Evolutionary conservation across 1,140 invertebrate genomes (phyloP).

Genomic region (Hesperophylax magnus): DNA sequence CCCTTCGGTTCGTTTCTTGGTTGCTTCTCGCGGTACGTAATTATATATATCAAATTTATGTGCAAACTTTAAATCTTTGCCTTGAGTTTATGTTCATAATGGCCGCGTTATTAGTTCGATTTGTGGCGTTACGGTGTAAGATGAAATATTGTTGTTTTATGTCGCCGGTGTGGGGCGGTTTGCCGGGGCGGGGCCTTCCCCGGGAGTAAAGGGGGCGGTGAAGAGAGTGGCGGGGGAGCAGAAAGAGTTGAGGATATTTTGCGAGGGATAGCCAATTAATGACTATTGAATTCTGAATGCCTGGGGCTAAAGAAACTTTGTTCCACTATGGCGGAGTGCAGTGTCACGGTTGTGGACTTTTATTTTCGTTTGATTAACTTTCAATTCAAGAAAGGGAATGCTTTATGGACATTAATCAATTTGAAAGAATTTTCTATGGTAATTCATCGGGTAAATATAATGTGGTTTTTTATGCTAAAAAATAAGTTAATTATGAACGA

Average conservation of each 20-base stretch:
- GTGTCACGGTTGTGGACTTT: constrained; percentile 34
- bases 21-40: constrained; percentile 55
- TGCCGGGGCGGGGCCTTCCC: neutral
- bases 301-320: constrained; percentile 18
- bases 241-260: constrained; percentile 51
- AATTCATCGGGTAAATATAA: too few relatives aligned
- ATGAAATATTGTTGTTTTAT: constrained; percentile 59
- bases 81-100: constrained; percentile 59
- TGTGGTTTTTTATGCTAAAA: too few relatives aligned
- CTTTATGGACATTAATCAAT: constrained; percentile 31
- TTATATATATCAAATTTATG: constrained; percentile 59
- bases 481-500: too few relatives aligned
- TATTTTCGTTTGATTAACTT: constrained; percentile 41
- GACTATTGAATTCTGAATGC: constrained; percentile 51
- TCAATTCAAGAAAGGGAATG: constrained; percentile 22
- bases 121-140: constrained; percentile 58
- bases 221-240: neutral
- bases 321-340: constrained; percentile 40
- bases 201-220: too few relatives aligned
- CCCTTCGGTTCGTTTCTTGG: constrained; percentile 51
- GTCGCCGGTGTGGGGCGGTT: constrained; percentile 40
- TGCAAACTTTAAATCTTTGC: constrained; percentile 59
- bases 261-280: constrained; percentile 56
- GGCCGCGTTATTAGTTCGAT: constrained; percentile 58
- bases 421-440: neutral